Base-by-base conservation (phyloP, 2,797 vertebrate species). In the Syngnathus acus region DNA sequence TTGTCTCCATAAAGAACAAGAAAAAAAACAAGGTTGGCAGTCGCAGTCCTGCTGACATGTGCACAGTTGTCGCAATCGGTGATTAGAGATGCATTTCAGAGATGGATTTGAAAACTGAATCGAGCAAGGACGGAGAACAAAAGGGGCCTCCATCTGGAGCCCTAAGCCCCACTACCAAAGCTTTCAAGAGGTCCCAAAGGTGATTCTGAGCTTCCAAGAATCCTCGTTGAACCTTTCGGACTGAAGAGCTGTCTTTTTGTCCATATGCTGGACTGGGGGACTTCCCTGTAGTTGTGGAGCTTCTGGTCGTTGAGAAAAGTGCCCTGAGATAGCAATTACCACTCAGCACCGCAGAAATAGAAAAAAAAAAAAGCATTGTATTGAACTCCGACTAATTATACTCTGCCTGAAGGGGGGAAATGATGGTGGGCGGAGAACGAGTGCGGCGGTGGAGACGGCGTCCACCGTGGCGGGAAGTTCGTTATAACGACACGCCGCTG, bases 1-100 rank as follows among this genome's bases (percentile, higher is more conserved):
- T 75, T 54, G 76, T 69, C 59, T 77, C 78, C 84, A 85, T 86
- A 78, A 84, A 81, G 80, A 79, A 84, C 42, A 61, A 61, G 38
- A 2, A 21, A 37, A 26, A 65, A 72, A 75, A 60, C 68, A 77
- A 26, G 75, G 80, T 71, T 47, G 71, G 71, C 73, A 79, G 80
- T 84, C 80, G 81, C 32, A 70, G 58, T 75, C 54, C 65, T 71
- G 6, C 77, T 70, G 78, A 83, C 82, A 81, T n/a, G 40, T 40
- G 40, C 39, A 23, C 21, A 23, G 21, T 43, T 43, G 60, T 23
- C n/a, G 14, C 55, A 37, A 38, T 84, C 77, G 80, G 75, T 65
- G 75, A 66, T 68, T 74, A 73, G 58, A 54, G 59, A 66, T 47
- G 38, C 19, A 11, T 40, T 70, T 67, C 75, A 82, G 40, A 45